Conservation (phyloP, 35 echinoderm and acorn worm genomes). For the Diadema setosum region DNA sequence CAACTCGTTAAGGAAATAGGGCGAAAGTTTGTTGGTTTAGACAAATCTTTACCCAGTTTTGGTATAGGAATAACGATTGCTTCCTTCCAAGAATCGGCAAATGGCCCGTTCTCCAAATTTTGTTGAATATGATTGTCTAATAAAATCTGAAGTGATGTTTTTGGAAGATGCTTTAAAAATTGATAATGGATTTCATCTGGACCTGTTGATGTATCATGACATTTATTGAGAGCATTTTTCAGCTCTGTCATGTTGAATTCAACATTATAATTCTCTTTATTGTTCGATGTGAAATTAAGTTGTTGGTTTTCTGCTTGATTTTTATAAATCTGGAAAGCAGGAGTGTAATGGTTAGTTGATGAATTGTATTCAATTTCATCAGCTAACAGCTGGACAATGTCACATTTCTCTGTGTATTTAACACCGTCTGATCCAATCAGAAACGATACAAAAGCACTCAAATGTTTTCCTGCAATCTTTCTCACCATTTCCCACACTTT, state of each 20-base stretch:
- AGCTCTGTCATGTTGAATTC: not conserved
- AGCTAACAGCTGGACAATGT: not conserved
- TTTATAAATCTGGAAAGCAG: not conserved
- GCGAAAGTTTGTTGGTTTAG: not conserved
- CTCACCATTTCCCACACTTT: conserved; percentile 23
- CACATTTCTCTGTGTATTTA: not conserved
- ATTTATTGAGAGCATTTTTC: not conserved
- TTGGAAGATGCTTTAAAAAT: not conserved
- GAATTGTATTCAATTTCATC: not conserved
- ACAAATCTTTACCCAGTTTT: not conserved
- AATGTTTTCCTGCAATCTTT: not conserved
- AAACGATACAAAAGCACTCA: not conserved
- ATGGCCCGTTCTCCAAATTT: not conserved
- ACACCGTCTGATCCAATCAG: not conserved
- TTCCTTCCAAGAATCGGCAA: not conserved
- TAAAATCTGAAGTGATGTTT: not conserved
- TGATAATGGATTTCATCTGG: not conserved
- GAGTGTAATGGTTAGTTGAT: not conserved
- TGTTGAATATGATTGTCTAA: too few relatives aligned
- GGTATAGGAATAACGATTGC: not conserved
- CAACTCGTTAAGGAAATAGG: too few relatives aligned
- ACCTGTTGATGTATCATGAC: not conserved
- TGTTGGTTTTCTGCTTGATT: not conserved
- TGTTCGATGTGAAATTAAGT: not conserved
- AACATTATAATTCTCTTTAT: not conserved